These are phyloP conservation scores for Hermaeophaga mercurialis DNA, from an alignment of 2,888 invertebrate species.

Conservation along the genomic window DNA sequence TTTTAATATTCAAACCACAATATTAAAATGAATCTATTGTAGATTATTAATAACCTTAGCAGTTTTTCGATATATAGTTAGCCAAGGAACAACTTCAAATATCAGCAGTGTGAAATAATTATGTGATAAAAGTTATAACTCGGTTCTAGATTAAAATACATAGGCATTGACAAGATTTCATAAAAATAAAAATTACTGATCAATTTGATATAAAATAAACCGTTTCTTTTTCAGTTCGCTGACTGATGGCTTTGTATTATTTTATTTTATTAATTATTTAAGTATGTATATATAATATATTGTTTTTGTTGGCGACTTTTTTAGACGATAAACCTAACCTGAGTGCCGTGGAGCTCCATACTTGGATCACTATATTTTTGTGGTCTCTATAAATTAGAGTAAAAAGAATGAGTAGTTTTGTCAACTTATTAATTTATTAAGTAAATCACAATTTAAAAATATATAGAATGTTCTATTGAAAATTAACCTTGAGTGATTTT, in stretches of 20 bases:
- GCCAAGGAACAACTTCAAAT: too few relatives aligned
- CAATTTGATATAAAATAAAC: not conserved
- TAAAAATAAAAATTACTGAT: too few relatives aligned
- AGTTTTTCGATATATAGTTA: too few relatives aligned
- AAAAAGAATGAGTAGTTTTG: not conserved
- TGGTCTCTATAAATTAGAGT: not conserved
- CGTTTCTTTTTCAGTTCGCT: conserved; percentile 1
- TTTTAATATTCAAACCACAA: too few relatives aligned
- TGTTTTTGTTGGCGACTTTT: not conserved
- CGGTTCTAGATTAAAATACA: too few relatives aligned
- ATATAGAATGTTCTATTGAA: not conserved
- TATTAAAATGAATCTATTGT: too few relatives aligned
- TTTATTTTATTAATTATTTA: not conserved
- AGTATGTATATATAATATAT: not conserved
- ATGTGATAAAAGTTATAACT: too few relatives aligned
- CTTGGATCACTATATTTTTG: not conserved
- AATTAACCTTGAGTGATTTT: too few relatives aligned
- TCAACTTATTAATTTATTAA: not conserved
- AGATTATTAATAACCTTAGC: too few relatives aligned
- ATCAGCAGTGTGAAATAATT: too few relatives aligned
- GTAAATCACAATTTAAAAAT: not conserved
- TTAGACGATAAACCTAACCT: not conserved
- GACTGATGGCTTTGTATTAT: conserved; percentile 26
- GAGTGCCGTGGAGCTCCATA: not conserved
- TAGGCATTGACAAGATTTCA: too few relatives aligned